phyloP scores from a whole-genome alignment of 2,797 vertebrate genomes.

The Setipinna tenuifilis region DNA sequence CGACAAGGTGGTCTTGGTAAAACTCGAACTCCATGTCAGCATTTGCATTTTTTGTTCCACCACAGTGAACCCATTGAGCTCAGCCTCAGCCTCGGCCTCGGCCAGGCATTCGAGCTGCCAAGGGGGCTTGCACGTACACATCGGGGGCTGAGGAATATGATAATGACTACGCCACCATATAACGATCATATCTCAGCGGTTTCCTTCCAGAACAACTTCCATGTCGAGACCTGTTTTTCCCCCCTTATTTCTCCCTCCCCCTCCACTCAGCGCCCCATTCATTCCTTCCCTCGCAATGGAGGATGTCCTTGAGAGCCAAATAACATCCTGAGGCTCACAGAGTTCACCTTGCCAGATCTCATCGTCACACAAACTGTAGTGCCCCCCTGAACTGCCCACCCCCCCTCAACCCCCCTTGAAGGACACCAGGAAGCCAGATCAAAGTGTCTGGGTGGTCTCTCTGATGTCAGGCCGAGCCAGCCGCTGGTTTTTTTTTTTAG shows the following conservation, averaged over 20 bases:
- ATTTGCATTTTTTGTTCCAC: slow-evolving; percentile 41
- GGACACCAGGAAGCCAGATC: slow-evolving; percentile 54
- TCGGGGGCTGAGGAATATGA: slow-evolving; percentile 44
- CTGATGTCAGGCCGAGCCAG: slow-evolving; percentile 43
- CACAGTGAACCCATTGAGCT: slow-evolving; percentile 57
- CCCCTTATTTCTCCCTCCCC: slow-evolving; percentile 53
- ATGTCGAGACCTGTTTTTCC: slow-evolving; percentile 60
- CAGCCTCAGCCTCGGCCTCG: not conserved
- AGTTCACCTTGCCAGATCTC: not conserved
- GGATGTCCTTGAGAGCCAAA: slow-evolving; percentile 69
- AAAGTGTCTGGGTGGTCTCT: slow-evolving; percentile 69
- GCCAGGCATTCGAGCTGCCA: not conserved
- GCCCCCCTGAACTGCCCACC: slow-evolving; percentile 61
- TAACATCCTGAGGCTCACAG: slow-evolving; percentile 71
- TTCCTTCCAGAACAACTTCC: slow-evolving; percentile 69
- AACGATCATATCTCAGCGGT: slow-evolving; percentile 44
- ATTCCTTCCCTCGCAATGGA: slow-evolving; percentile 51
- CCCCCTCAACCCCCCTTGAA: slow-evolving; percentile 39
- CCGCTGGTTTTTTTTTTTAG: slow-evolving; percentile 38
- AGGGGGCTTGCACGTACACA: slow-evolving; percentile 34
- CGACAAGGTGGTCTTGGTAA: not conserved
- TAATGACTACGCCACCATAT: slow-evolving; percentile 52
- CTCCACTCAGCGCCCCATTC: slow-evolving; percentile 55
- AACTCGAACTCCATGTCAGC: slow-evolving; percentile 15
- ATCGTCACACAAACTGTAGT: slow-evolving; percentile 52